These are phyloP conservation scores for Xyrauchen texanus DNA, from an alignment of 2,113 vertebrate species.

Conservation along the genomic window DNA sequence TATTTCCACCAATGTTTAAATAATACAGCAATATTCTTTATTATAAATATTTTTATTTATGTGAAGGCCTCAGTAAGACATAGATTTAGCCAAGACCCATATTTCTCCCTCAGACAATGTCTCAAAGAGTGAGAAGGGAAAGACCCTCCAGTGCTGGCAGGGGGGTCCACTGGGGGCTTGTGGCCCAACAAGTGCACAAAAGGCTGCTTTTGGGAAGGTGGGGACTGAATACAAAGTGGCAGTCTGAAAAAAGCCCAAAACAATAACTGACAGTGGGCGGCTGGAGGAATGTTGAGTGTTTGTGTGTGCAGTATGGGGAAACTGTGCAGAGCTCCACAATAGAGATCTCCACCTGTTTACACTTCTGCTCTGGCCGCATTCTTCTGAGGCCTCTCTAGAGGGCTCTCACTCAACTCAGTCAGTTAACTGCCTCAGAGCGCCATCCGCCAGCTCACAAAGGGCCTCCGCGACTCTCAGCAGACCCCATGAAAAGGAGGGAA, in stretches of 20 bases:
- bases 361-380: slow-evolving; percentile 80
- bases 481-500: slow-evolving; percentile 66
- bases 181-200: slow-evolving; percentile 55
- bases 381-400: slow-evolving; percentile 80
- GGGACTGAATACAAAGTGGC: slow-evolving; percentile 43
- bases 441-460: slow-evolving; percentile 63
- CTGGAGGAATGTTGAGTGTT: slow-evolving; percentile 47
- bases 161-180: slow-evolving; percentile 45
- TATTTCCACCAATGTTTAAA: background rate
- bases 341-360: slow-evolving; percentile 88
- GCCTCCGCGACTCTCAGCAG: slow-evolving; percentile 52
- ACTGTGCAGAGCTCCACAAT: slow-evolving; percentile 70
- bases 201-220: slow-evolving; percentile 57
- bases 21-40: background rate
- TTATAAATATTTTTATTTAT: too few relatives aligned
- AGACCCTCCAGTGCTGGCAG: slow-evolving; percentile 18
- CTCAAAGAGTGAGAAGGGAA: slow-evolving; percentile 47
- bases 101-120: slow-evolving; percentile 9
- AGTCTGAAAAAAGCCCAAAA: slow-evolving; percentile 38
- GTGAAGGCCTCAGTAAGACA: slow-evolving; percentile 17
- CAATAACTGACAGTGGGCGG: slow-evolving; percentile 39
- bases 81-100: slow-evolving; percentile 47
- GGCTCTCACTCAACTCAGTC: slow-evolving; percentile 72
- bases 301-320: slow-evolving; percentile 31
- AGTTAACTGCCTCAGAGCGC: slow-evolving; percentile 77